Base-by-base conservation (phyloP, 1,140 invertebrate species). In the Hesperophylax magnus region DNA sequence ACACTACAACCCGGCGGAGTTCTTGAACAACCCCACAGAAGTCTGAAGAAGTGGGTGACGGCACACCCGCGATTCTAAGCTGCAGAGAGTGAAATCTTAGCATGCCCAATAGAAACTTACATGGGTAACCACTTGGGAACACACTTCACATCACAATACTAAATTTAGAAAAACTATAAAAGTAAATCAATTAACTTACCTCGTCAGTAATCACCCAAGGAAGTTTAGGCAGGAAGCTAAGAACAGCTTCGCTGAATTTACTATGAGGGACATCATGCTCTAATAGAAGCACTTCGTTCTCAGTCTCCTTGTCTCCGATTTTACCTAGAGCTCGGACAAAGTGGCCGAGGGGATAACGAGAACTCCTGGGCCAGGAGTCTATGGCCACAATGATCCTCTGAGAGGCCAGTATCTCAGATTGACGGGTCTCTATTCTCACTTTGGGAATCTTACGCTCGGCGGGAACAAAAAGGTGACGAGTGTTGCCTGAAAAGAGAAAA, bases 181-280 rank as follows among this genome's bases (percentile, higher is more conserved):
- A 47, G 39, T 47, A 47, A 27, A 47, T 47, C 11, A 47, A 47
- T 47, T 11, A 82, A 86, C 86, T 88, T 86, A 95, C 95, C 88
- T 95, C 93, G 34, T 94, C 92, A 0, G 95, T 96, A 78, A 98
- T 98, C 20, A 91, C 88, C 97, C 98, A 99, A 14, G 97, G 96
- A 84, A 97, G 85, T 84, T 94, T 92, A 0, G 99, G 99, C 27
- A 99, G 90, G 87, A 96, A 99, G 79, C 94, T 95, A 0, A 99
- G 92, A 27, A 99, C 99, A 65, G 96, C 94, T 85, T 98, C 96
- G 1, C 97, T 98, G 87, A 99, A 99, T 85, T 95, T 93, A 85
- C 95, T 95, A 86, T 99, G 97, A 0, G 98, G 98, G 20, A 99
- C 95, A 89, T 99, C 98, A 87, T 99, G 98, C 86, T 99, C 99